Percentiles rank a stretch among this genome's conserved stretches.
Evolutionary conservation across 1,140 invertebrate genomes (phyloP).

Genomic region (Cydia amplana): DNA sequence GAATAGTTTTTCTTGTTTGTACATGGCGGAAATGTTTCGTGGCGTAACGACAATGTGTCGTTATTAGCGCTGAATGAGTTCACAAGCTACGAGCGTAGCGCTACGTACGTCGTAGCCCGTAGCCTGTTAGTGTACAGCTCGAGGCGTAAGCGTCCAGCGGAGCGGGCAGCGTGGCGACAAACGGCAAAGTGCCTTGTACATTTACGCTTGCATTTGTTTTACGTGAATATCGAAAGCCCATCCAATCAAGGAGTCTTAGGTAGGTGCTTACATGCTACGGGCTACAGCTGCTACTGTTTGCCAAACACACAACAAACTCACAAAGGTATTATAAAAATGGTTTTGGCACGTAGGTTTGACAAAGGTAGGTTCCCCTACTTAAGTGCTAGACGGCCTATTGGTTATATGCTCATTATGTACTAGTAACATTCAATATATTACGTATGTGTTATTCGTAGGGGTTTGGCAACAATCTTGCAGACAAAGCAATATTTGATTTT

Average conservation of each 20-base stretch:
- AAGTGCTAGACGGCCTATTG: constrained; percentile 43
- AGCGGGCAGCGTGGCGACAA: no score
- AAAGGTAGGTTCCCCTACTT: constrained; percentile 33
- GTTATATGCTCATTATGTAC: constrained; percentile 40
- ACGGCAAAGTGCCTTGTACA: no score
- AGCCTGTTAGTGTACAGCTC: background rate
- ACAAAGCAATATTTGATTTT: background rate
- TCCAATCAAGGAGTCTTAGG: no score
- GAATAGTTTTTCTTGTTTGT: background rate
- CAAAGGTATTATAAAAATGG: constrained; percentile 33
- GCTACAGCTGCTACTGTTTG: constrained; percentile 9
- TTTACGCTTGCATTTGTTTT: no score
- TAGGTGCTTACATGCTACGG: no score
- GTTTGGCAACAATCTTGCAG: constrained; percentile 22
- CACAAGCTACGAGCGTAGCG: background rate
- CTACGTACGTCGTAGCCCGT: background rate
- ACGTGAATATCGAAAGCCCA: no score
- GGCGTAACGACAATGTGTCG: background rate
- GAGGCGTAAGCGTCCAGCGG: no score
- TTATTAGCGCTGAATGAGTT: no score
- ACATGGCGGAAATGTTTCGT: background rate
- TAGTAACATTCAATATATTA: constrained; percentile 48
- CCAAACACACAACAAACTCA: constrained; percentile 35
- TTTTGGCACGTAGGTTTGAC: constrained; percentile 43
- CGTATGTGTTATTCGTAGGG: constrained; percentile 39